These are phyloP conservation scores for Drosophila subobscura DNA, from an alignment of 1,140 invertebrate genomes.

Conservation along the genomic window DNA sequence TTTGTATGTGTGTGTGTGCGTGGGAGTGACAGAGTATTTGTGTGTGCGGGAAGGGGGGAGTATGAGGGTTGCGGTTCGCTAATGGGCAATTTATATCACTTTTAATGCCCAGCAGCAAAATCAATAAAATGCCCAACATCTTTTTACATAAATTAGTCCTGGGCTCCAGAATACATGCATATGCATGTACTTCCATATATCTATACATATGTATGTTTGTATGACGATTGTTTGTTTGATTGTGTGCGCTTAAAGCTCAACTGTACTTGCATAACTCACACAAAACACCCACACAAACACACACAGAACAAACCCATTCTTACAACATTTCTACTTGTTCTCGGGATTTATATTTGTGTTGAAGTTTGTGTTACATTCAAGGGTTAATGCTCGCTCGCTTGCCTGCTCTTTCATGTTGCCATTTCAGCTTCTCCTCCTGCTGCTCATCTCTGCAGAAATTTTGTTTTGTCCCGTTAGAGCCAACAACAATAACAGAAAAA, in stretches of 20 bases:
- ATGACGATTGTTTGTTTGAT: slow-evolving; percentile 29
- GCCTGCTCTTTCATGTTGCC: neutral
- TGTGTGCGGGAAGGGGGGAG: neutral
- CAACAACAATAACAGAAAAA: too few relatives aligned
- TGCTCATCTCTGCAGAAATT: too few relatives aligned
- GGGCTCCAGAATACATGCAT: neutral
- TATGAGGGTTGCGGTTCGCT: slow-evolving; percentile 47
- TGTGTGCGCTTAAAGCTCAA: slow-evolving; percentile 41
- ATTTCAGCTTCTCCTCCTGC: too few relatives aligned
- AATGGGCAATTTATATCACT: slow-evolving; percentile 78
- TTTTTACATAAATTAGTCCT: slow-evolving; percentile 52
- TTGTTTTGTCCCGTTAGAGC: slow-evolving; percentile 13
- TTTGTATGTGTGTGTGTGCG: slow-evolving; percentile 8
- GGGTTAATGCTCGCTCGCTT: slow-evolving; percentile 44
- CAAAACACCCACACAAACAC: slow-evolving; percentile 8
- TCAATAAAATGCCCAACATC: slow-evolving; percentile 71
- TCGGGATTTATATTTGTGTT: too few relatives aligned
- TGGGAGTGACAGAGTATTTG: slow-evolving; percentile 2
- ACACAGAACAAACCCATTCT: slow-evolving; percentile 2
- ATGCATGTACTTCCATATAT: too few relatives aligned
- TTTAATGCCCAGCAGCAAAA: slow-evolving; percentile 65
- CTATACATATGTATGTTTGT: too few relatives aligned
- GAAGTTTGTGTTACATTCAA: slow-evolving; percentile 17
- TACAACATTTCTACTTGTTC: too few relatives aligned
- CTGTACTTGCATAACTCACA: slow-evolving; percentile 60